Conservation (phyloP, 1,140 invertebrate species). For the Onthophagus taurus region DNA sequence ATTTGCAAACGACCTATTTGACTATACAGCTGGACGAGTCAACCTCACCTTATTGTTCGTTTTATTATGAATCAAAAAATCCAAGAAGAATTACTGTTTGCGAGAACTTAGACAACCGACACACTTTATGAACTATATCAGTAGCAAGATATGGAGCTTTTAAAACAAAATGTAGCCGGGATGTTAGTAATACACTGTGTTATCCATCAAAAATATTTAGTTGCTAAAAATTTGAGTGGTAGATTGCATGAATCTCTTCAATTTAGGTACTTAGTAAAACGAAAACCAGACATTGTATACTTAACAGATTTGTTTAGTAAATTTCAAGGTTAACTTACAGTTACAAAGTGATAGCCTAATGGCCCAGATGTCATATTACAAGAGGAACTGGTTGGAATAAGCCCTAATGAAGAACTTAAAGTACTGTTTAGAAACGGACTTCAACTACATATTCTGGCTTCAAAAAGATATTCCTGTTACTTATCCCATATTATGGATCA, state of each 20-base stretch:
- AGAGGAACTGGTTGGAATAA: slow-evolving; percentile 26
- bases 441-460: slow-evolving; percentile 22
- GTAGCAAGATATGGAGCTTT: slow-evolving; percentile 25
- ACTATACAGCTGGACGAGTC: slow-evolving; percentile 36
- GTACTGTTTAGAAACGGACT: slow-evolving; percentile 24
- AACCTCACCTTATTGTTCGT: slow-evolving; percentile 30
- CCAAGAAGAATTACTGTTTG: slow-evolving; percentile 37
- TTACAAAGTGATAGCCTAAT: too few relatives aligned
- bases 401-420: slow-evolving; percentile 26
- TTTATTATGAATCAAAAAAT: not conserved
- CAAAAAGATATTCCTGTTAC: not conserved
- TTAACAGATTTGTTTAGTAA: too few relatives aligned
- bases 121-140: slow-evolving; percentile 25
- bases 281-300: slow-evolving; percentile 23
- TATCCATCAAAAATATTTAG: not conserved
- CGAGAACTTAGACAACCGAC: slow-evolving; percentile 33
- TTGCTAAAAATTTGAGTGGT: not conserved
- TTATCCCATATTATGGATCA: not conserved
- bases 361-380: slow-evolving; percentile 27
- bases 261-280: slow-evolving; percentile 19
- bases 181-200: slow-evolving; percentile 1
- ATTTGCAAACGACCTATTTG: slow-evolving; percentile 30
- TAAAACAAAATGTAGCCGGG: slow-evolving; percentile 7
- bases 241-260: slow-evolving; percentile 22
- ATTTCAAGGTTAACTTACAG: too few relatives aligned